These are phyloP conservation scores for Wasmannia auropunctata DNA, from an alignment of 1,140 invertebrate species.

Conservation along the genomic window DNA sequence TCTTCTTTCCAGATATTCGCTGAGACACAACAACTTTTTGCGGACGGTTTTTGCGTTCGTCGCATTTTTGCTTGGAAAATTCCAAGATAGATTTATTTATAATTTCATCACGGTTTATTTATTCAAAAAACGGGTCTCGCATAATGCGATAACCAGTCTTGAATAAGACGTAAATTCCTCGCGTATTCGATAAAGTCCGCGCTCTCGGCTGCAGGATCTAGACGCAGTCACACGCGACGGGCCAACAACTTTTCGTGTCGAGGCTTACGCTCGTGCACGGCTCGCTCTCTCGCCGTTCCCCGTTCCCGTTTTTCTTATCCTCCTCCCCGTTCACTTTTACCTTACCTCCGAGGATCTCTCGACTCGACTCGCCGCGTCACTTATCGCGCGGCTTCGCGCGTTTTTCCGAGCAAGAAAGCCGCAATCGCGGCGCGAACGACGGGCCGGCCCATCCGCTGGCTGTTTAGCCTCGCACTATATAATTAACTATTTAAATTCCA, in stretches of 20 bases:
- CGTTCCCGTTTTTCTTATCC: background rate
- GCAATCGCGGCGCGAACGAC: background rate
- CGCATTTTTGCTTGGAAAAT: background rate
- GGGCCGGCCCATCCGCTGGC: background rate
- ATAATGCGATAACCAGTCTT: background rate
- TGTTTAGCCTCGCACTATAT: background rate
- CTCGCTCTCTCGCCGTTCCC: background rate
- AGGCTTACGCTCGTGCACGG: too few species aligned
- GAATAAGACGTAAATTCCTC: background rate
- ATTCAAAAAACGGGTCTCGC: background rate
- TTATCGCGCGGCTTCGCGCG: background rate
- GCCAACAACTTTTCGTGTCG: background rate
- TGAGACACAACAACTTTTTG: too few species aligned
- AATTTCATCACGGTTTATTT: too few species aligned
- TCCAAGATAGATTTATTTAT: too few species aligned
- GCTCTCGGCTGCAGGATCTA: background rate
- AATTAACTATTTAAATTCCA: background rate
- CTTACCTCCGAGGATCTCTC: background rate
- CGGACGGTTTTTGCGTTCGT: background rate
- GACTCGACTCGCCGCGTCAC: background rate
- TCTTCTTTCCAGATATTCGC: background rate
- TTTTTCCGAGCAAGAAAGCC: background rate
- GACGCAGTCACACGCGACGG: too few species aligned
- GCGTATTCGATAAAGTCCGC: background rate
- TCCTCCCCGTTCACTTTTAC: background rate